Percentiles rank a stretch among this genome's conserved stretches.
phyloP scores from a whole-genome alignment of 2,113 vertebrate genomes.

The Brachyistius frenatus region DNA sequence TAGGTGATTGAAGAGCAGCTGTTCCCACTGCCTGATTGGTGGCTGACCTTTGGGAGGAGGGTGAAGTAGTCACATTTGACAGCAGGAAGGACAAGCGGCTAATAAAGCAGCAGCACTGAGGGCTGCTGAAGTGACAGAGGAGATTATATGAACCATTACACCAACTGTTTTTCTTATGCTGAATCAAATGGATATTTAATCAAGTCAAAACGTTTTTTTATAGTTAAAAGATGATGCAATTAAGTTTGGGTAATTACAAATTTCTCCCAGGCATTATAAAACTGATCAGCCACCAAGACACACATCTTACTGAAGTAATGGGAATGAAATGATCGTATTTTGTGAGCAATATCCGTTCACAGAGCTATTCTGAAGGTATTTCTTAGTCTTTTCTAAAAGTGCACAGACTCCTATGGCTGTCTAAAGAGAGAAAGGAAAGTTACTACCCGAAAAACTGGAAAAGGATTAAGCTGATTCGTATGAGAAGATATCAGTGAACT shows the following conservation, averaged over 20 bases:
- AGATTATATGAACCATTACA: constrained; percentile 62
- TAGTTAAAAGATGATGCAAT: constrained; percentile 59
- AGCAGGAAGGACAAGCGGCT: constrained; percentile 50
- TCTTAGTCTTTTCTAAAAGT: neutral
- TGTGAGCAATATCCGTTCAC: constrained; percentile 34
- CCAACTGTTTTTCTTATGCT: constrained; percentile 55
- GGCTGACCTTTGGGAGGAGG: constrained; percentile 64
- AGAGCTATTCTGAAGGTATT: neutral
- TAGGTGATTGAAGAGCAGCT: constrained; percentile 63
- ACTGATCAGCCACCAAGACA: constrained; percentile 51
- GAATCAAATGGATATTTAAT: constrained; percentile 66
- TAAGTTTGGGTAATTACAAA: constrained; percentile 61
- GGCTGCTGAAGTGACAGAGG: constrained; percentile 48
- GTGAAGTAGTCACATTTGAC: constrained; percentile 49
- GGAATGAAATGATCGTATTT: constrained; percentile 42
- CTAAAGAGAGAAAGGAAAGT: neutral
- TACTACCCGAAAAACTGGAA: constrained; percentile 5
- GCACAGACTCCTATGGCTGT: neutral
- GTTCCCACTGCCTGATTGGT: constrained; percentile 56
- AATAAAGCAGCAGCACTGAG: constrained; percentile 50
- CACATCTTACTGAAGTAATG: constrained; percentile 42
- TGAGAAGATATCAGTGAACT: no score
- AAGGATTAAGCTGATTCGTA: no score
- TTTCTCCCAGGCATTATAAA: constrained; percentile 56
- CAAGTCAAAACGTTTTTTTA: constrained; percentile 45